These are phyloP conservation scores for Porites evermanni DNA, from an alignment of 92 coral and sea anemone genomes.

Conservation along the genomic window DNA sequence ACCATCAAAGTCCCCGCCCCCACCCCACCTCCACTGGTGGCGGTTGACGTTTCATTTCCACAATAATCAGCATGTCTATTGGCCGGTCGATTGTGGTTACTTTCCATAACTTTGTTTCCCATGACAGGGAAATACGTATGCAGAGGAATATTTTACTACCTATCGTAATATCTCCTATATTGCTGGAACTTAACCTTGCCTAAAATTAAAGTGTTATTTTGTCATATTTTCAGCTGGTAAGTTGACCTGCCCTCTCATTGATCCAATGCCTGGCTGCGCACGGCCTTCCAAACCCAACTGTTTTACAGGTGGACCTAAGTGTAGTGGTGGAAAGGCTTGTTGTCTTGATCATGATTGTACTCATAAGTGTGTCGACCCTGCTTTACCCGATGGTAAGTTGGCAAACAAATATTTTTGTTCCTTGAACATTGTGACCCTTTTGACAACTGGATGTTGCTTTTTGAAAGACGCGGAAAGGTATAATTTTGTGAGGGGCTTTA, in stretches of 20 bases:
- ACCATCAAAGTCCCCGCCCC: no score
- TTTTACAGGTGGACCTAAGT: constrained; percentile 33
- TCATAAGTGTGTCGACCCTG: constrained; percentile 33
- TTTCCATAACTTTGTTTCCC: no score
- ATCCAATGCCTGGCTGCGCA: constrained; percentile 13
- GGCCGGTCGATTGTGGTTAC: no score
- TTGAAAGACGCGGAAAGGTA: not conserved
- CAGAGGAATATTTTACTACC: no score
- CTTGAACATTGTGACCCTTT: not conserved
- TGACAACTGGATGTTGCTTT: no score
- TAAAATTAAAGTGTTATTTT: not conserved
- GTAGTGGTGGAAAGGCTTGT: constrained; percentile 25
- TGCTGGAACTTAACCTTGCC: not conserved
- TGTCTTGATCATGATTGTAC: constrained; percentile 36
- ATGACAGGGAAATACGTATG: no score
- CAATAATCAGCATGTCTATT: no score
- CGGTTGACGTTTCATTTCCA: no score
- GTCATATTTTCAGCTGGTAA: constrained; percentile 1
- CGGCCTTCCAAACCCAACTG: constrained; percentile 27
- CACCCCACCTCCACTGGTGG: no score
- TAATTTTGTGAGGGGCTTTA: no score
- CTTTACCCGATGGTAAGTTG: constrained; percentile 18
- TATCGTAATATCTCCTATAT: not conserved
- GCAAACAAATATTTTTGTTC: not conserved
- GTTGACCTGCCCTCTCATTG: constrained; percentile 10